Percentiles rank a stretch among this genome's conserved stretches.
phyloP scores from a whole-genome alignment of 2,888 invertebrate species.

The Galerucella calmariensis region DNA sequence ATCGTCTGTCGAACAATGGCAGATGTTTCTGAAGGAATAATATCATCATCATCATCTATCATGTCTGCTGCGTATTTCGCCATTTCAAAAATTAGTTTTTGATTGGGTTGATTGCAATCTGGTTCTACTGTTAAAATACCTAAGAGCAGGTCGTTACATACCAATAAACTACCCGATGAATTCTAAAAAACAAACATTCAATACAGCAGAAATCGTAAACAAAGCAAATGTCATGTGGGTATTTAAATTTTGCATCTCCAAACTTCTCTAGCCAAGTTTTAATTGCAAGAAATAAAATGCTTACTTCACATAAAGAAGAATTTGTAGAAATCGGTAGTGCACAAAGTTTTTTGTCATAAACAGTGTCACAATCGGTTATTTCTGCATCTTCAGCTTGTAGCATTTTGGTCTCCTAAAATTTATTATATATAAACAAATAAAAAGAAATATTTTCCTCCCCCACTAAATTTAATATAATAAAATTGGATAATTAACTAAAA shows the following conservation, averaged over 20 bases:
- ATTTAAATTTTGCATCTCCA: not conserved
- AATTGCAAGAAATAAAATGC: not conserved
- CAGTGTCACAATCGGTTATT: slow-evolving; percentile 14
- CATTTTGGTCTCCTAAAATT: slow-evolving; percentile 24
- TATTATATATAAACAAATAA: slow-evolving; percentile 11
- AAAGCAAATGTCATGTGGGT: no score
- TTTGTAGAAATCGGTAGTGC: not conserved
- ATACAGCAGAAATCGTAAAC: not conserved
- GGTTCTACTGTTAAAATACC: slow-evolving; percentile 37
- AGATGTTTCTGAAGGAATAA: not conserved
- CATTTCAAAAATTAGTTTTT: slow-evolving; percentile 35
- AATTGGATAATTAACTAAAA: not conserved
- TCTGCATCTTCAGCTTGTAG: not conserved
- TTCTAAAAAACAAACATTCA: slow-evolving; percentile 27
- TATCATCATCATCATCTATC: not conserved
- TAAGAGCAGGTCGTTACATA: slow-evolving; percentile 35
- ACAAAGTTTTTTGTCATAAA: slow-evolving; percentile 24
- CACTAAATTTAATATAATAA: not conserved
- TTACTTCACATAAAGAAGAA: slow-evolving; percentile 26
- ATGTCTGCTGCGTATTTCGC: slow-evolving; percentile 8
- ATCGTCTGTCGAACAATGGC: not conserved
- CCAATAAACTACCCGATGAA: slow-evolving; percentile 37
- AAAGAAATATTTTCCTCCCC: not conserved
- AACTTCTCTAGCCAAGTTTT: not conserved
- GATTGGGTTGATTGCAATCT: slow-evolving; percentile 24